Conservation (phyloP, 23 tunicate species). For the Oikopleura dioica region DNA sequence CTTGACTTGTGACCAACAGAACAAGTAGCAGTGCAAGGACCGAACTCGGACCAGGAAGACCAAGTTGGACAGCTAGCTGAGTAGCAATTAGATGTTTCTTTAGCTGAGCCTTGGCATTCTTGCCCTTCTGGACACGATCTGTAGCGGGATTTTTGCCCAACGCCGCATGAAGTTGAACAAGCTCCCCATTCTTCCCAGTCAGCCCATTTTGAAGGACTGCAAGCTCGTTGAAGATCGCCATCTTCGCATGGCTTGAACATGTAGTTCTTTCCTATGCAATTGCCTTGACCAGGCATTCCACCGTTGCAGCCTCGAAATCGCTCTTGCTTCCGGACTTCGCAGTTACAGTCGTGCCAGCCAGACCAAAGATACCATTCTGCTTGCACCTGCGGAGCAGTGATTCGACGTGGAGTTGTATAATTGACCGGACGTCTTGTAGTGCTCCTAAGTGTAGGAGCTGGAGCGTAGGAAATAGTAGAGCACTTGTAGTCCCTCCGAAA, state of each 20-base stretch:
- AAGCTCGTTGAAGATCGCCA: no score
- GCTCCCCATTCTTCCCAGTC: slow-evolving; percentile 3
- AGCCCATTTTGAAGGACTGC: slow-evolving; percentile 9
- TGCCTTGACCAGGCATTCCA: neutral
- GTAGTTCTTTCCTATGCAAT: slow-evolving; percentile 3
- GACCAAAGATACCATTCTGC: slow-evolving; percentile 11
- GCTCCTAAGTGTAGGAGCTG: neutral
- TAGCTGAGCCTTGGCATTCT: neutral
- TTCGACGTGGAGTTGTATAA: neutral
- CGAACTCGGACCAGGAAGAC: slow-evolving; percentile 16
- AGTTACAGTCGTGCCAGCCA: neutral
- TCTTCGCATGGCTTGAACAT: no score
- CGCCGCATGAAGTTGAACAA: slow-evolving; percentile 11
- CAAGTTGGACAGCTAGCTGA: slow-evolving; percentile 16
- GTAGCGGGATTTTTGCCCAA: neutral
- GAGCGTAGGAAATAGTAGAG: no score
- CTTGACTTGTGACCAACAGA: slow-evolving; percentile 17
- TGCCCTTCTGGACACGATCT: neutral
- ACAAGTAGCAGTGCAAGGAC: slow-evolving; percentile 18
- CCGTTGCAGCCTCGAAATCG: neutral
- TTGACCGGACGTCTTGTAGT: neutral
- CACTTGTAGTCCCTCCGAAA: no score
- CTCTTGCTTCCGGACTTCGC: neutral
- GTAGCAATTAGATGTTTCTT: neutral
- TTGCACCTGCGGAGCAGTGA: neutral